Conservation (phyloP, 2,797 vertebrate species). For the Aphelocoma californica region DNA sequence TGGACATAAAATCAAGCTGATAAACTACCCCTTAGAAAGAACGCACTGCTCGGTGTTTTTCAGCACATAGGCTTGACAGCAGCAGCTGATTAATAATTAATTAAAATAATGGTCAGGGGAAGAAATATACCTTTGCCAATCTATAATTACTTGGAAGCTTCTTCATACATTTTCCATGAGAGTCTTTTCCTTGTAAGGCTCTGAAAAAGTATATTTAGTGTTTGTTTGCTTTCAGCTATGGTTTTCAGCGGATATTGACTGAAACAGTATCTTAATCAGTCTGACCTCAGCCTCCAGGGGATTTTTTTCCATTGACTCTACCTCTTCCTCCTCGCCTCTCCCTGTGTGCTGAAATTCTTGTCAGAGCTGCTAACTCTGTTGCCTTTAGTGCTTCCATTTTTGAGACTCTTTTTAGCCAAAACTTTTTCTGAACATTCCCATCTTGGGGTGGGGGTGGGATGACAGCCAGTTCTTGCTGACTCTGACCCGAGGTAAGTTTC, state of each 20-base stretch:
- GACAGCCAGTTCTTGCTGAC: background rate
- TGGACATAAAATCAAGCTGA: background rate
- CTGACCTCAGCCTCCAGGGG: constrained; percentile 36
- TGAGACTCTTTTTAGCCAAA: background rate
- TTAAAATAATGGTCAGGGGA: constrained; percentile 13
- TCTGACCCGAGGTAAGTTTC: background rate
- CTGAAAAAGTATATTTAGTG: constrained; percentile 9
- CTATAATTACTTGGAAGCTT: constrained; percentile 23
- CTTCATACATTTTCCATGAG: constrained; percentile 40
- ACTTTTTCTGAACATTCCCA: background rate
- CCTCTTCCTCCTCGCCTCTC: background rate
- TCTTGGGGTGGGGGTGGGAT: background rate
- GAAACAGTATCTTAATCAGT: constrained; percentile 30
- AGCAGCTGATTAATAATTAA: constrained; percentile 39
- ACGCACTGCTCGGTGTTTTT: background rate
- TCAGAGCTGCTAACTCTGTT: background rate
- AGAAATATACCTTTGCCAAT: constrained; percentile 20
- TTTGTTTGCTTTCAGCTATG: constrained; percentile 49
- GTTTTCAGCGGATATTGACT: constrained; percentile 40
- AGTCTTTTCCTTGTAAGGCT: constrained; percentile 25
- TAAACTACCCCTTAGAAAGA: background rate
- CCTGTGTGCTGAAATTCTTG: constrained; percentile 26
- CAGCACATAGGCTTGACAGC: background rate
- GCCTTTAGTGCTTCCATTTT: background rate
- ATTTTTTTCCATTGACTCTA: constrained; percentile 20